phyloP scores from a whole-genome alignment of 1,140 invertebrate species.

The Agrilus planipennis region DNA sequence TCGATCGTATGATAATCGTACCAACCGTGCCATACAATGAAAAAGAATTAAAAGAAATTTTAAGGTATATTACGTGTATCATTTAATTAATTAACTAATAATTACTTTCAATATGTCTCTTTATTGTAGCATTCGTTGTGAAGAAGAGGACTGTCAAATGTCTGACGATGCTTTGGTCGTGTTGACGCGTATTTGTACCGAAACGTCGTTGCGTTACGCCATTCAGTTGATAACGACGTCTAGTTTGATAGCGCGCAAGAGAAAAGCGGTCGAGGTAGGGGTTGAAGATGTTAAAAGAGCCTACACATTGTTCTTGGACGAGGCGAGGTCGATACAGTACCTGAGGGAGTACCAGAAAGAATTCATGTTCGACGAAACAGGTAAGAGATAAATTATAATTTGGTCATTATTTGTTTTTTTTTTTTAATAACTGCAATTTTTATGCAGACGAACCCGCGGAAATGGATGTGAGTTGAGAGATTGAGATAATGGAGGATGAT shows the following conservation, averaged over 20 bases:
- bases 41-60: slow-evolving; percentile 82
- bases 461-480: too few species aligned
- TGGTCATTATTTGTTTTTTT: too few species aligned
- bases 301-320: slow-evolving; percentile 90
- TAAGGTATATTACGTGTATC: slow-evolving; percentile 45
- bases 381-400: too few species aligned
- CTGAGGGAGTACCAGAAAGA: slow-evolving; percentile 92
- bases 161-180: slow-evolving; percentile 82
- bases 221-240: slow-evolving; percentile 97
- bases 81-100: background rate
- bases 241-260: slow-evolving; percentile 70
- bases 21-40: slow-evolving; percentile 81
- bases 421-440: too few species aligned
- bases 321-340: slow-evolving; percentile 83
- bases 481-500: too few species aligned
- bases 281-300: slow-evolving; percentile 91
- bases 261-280: slow-evolving; percentile 76
- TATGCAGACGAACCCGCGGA: too few species aligned
- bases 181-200: slow-evolving; percentile 82
- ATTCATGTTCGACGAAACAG: slow-evolving; percentile 79
- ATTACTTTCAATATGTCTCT: slow-evolving; percentile 7
- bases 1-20: slow-evolving; percentile 94
- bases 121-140: slow-evolving; percentile 48
- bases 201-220: slow-evolving; percentile 91
- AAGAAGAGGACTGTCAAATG: slow-evolving; percentile 97